Evolutionary conservation across 2,797 vertebrate species (phyloP).

Genomic region (Aeoliscus strigatus): DNA sequence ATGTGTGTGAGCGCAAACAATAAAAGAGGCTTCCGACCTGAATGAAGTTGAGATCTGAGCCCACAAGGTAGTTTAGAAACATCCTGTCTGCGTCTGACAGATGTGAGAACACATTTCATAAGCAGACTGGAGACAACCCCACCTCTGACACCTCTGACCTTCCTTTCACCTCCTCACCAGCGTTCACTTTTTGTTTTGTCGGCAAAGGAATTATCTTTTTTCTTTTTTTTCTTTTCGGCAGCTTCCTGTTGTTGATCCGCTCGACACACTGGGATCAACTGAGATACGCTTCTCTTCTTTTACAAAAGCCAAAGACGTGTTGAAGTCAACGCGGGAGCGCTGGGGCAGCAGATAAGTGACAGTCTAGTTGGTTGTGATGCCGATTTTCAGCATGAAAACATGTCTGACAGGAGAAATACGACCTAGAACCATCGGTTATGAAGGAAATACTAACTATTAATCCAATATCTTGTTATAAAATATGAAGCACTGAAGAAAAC

Average conservation of each 20-base stretch:
- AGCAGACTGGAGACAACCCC: slow-evolving; percentile 4
- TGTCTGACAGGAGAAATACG: no score
- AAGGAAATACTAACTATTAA: no score
- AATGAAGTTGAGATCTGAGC: slow-evolving; percentile 4
- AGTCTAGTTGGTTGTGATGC: neutral
- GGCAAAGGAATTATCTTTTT: slow-evolving; percentile 25
- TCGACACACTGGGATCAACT: slow-evolving; percentile 45
- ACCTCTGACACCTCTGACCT: slow-evolving; percentile 34
- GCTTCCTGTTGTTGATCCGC: slow-evolving; percentile 48
- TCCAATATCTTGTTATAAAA: no score
- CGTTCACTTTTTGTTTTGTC: slow-evolving; percentile 27
- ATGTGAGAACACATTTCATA: neutral
- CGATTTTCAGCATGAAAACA: no score
- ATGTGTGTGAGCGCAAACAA: slow-evolving; percentile 18
- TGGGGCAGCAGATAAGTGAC: slow-evolving; percentile 8
- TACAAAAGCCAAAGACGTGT: slow-evolving; percentile 20
- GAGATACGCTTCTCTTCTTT: slow-evolving; percentile 35
- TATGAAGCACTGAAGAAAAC: no score
- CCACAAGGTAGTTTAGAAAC: slow-evolving; percentile 9
- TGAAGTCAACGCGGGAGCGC: slow-evolving; percentile 16
- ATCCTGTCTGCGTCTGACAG: neutral
- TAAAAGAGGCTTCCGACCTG: slow-evolving; percentile 14
- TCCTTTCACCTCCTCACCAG: slow-evolving; percentile 32
- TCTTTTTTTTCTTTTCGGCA: slow-evolving; percentile 30
- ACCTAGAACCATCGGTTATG: no score